phyloP scores from a whole-genome alignment of 2,113 vertebrate genomes.

The Bombycilla garrulus region DNA sequence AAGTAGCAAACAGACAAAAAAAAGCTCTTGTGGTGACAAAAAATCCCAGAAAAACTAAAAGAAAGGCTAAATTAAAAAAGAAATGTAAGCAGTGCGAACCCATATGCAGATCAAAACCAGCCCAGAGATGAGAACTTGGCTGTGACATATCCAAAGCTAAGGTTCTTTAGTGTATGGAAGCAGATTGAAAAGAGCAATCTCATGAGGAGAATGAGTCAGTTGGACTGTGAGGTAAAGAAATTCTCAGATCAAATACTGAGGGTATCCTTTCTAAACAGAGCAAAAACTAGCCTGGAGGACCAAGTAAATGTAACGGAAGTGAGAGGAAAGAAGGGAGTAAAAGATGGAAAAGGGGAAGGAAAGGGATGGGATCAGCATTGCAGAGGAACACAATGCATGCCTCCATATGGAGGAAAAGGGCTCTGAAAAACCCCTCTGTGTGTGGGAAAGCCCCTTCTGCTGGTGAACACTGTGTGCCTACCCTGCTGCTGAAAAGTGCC shows the following conservation, averaged over 20 bases:
- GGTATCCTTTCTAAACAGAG: background rate
- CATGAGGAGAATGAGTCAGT: background rate
- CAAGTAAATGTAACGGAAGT: background rate
- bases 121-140: background rate
- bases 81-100: background rate
- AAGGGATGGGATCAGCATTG: background rate
- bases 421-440: background rate
- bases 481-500: background rate
- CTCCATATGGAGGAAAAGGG: background rate
- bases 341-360: background rate
- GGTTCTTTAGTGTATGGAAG: background rate
- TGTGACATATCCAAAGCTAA: background rate
- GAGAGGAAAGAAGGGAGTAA: background rate
- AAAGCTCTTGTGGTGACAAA: background rate
- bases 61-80: background rate
- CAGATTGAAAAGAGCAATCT: background rate
- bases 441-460: background rate
- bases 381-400: background rate
- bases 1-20: background rate
- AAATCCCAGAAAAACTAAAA: background rate
- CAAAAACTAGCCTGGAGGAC: background rate
- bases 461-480: background rate
- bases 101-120: background rate
- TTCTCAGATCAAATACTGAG: background rate
- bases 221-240: background rate